These are phyloP conservation scores for Gavia stellata DNA, from an alignment of 2,113 vertebrate genomes.

Conservation along the genomic window DNA sequence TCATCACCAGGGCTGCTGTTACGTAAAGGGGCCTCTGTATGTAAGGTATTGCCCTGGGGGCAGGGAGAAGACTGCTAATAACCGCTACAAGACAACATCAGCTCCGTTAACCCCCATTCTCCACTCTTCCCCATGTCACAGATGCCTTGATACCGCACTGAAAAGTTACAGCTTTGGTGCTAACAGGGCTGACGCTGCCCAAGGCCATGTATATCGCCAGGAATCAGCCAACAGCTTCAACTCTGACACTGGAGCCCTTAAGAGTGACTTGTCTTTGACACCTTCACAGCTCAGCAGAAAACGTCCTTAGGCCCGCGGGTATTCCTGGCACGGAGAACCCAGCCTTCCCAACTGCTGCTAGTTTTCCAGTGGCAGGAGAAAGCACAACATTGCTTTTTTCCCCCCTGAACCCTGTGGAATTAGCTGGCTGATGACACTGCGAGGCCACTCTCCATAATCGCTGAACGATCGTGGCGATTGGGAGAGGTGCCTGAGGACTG, in stretches of 20 bases:
- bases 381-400: not conserved
- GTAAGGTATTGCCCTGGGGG: not conserved
- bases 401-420: not conserved
- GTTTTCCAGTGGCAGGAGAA: not conserved
- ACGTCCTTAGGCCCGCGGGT: not conserved
- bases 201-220: fast-evolving
- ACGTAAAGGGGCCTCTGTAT: not conserved
- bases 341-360: not conserved
- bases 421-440: not conserved
- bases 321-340: not conserved
- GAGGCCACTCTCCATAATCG: fast-evolving
- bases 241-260: not conserved
- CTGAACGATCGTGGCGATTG: fast-evolving
- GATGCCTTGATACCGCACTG: not conserved
- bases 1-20: not conserved
- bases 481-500: not conserved
- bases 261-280: not conserved
- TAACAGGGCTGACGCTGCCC: not conserved
- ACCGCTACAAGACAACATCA: not conserved
- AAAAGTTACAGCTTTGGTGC: not conserved
- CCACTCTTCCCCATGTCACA: not conserved
- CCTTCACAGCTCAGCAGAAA: not conserved
- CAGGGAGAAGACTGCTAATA: not conserved
- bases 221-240: not conserved
- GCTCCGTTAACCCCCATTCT: not conserved